These are phyloP conservation scores for Sebastolobus alascanus DNA, from an alignment of 2,797 vertebrate species.

Conservation along the genomic window DNA sequence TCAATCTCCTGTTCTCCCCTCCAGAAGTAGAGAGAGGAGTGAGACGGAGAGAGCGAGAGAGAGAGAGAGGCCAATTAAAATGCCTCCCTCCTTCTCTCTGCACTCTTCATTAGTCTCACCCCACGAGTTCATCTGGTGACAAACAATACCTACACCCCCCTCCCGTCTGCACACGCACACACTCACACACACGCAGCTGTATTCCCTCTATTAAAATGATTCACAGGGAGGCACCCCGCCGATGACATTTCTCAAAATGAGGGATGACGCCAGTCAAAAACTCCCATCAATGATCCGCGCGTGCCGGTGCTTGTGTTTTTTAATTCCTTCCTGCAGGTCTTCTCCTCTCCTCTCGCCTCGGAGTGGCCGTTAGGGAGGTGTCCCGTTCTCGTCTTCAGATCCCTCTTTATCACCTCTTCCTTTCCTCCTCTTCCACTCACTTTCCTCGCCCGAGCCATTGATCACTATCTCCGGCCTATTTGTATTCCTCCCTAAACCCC, in stretches of 20 bases:
- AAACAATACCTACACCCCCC: conserved; percentile 79
- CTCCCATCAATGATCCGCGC: conserved; percentile 61
- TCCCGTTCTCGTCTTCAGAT: conserved; percentile 52
- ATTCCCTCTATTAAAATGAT: conserved; percentile 82
- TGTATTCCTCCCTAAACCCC: conserved; percentile 71
- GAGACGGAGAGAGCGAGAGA: conserved; percentile 36
- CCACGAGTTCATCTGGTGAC: conserved; percentile 82
- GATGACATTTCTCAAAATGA: conserved; percentile 82
- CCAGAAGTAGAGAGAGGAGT: conserved; percentile 19
- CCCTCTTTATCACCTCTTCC: conserved; percentile 47
- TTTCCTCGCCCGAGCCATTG: conserved; percentile 57
- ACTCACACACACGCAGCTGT: conserved; percentile 65
- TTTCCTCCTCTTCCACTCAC: conserved; percentile 28
- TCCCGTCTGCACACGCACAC: conserved; percentile 54
- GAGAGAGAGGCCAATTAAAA: conserved; percentile 79
- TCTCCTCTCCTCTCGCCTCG: conserved; percentile 28
- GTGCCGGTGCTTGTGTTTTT: conserved; percentile 53
- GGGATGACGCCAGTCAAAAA: conserved; percentile 78
- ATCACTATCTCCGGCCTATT: conserved; percentile 66
- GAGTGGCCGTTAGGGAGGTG: conserved; percentile 55
- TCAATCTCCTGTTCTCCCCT: conserved; percentile 53
- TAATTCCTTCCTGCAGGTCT: conserved; percentile 44
- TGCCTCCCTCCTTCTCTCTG: conserved; percentile 78
- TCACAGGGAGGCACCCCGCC: conserved; percentile 74
- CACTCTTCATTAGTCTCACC: conserved; percentile 83